phyloP scores from a whole-genome alignment of 2,797 vertebrate species.

The Phoeniculus purpureus region DNA sequence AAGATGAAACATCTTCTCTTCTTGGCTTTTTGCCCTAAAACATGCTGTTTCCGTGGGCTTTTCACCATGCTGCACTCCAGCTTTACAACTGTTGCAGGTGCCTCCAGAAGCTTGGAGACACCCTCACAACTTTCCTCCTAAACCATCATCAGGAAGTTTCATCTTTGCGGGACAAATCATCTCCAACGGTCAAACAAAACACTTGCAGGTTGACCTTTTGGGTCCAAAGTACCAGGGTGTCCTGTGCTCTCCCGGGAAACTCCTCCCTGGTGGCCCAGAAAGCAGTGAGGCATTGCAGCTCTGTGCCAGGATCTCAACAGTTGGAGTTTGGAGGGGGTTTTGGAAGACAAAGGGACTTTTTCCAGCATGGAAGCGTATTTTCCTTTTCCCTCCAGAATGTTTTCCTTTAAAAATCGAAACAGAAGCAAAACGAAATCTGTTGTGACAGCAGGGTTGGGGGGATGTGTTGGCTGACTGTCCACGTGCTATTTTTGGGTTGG shows the following conservation, averaged over 20 bases:
- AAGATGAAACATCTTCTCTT: background rate
- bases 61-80: fast-evolving
- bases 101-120: background rate
- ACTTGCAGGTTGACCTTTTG: background rate
- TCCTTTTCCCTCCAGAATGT: background rate
- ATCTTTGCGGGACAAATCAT: background rate
- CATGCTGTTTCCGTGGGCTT: fast-evolving
- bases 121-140: background rate
- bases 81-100: fast-evolving
- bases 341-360: background rate
- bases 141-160: fast-evolving
- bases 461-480: background rate
- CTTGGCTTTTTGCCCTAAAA: background rate
- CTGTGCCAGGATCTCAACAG: fast-evolving
- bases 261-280: background rate
- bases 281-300: background rate
- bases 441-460: background rate
- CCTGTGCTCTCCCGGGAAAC: fast-evolving
- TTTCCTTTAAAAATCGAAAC: slow-evolving; percentile 29
- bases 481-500: background rate
- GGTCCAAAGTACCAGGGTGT: background rate
- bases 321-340: background rate
- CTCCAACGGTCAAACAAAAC: background rate
- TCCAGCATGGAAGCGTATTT: background rate
- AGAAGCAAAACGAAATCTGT: slow-evolving; percentile 18